Percentiles rank a stretch among this genome's conserved stretches.
These are phyloP conservation scores for Oostethus manadensis DNA, from an alignment of 2,113 vertebrate species.

Conservation along the genomic window DNA sequence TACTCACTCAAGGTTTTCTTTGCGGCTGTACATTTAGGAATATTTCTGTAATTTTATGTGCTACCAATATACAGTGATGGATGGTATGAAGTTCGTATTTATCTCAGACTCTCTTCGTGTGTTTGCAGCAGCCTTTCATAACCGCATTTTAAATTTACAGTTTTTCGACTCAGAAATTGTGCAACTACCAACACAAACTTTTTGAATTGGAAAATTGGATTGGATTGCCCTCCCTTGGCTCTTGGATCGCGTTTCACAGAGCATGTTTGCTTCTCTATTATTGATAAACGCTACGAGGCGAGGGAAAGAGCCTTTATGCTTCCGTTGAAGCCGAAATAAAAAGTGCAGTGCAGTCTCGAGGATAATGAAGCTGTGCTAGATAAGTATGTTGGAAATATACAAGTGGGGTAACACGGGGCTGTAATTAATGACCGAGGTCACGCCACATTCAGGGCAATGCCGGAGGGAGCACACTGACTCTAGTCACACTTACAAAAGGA, in stretches of 20 bases:
- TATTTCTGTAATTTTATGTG: too few relatives aligned
- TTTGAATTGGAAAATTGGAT: neutral
- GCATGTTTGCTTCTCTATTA: constrained; percentile 31
- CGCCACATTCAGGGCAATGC: too few relatives aligned
- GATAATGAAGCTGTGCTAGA: constrained; percentile 14
- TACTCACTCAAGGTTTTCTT: too few relatives aligned
- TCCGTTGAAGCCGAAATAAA: constrained; percentile 31
- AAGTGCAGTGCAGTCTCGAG: constrained; percentile 13
- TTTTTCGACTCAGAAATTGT: too few relatives aligned
- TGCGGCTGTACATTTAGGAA: too few relatives aligned
- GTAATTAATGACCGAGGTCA: constrained; percentile 35
- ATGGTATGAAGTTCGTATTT: too few relatives aligned
- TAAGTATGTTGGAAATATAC: constrained; percentile 20
- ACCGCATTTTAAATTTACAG: too few relatives aligned
- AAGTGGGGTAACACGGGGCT: constrained; percentile 3
- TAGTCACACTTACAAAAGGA: too few relatives aligned
- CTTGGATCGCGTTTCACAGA: constrained; percentile 24
- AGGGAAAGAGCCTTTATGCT: neutral
- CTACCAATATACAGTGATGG: too few relatives aligned
- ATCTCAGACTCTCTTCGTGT: too few relatives aligned
- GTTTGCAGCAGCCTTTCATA: too few relatives aligned
- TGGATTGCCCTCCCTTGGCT: constrained; percentile 1
- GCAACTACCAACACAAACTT: neutral
- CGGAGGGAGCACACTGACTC: too few relatives aligned
- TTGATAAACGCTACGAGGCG: constrained; percentile 12